Evolutionary conservation across 2,797 vertebrate species (phyloP).

Genomic region (Acanthurus lineatus): DNA sequence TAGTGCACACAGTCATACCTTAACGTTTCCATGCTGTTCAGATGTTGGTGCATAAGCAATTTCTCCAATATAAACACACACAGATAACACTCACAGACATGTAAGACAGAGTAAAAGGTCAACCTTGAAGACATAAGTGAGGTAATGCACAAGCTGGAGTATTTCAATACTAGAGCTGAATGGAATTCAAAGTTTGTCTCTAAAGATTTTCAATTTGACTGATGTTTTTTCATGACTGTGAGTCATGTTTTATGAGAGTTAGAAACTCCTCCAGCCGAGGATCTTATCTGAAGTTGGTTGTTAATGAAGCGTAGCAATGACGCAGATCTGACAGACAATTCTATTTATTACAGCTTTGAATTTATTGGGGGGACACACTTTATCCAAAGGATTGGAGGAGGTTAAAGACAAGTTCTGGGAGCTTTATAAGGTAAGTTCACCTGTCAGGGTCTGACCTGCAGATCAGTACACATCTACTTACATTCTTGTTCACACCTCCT

Average conservation of each 20-base stretch:
- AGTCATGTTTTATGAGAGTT: conserved; percentile 15
- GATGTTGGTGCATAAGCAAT: neutral
- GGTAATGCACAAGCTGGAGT: neutral
- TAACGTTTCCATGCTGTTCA: neutral
- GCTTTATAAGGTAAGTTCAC: conserved; percentile 89
- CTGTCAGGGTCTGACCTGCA: neutral
- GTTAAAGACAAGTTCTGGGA: conserved; percentile 94
- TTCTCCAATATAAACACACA: neutral
- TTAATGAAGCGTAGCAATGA: conserved; percentile 21
- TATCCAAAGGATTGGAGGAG: conserved; percentile 86
- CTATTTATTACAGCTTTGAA: conserved; percentile 87
- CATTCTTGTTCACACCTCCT: neutral
- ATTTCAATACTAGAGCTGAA: conserved; percentile 5
- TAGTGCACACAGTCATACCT: conserved; percentile 1
- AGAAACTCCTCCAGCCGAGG: neutral
- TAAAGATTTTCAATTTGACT: neutral
- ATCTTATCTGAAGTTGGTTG: conserved; percentile 45
- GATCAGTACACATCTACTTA: neutral
- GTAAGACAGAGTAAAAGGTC: conserved; percentile 56
- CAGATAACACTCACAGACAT: neutral
- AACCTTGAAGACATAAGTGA: conserved; percentile 12
- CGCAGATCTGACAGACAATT: conserved; percentile 38
- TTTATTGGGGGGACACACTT: conserved; percentile 86
- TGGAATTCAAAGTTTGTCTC: conserved; percentile 44
- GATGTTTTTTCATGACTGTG: neutral